Evolutionary conservation across 2,888 invertebrate genomes (phyloP).

Genomic region (Biston betularia): DNA sequence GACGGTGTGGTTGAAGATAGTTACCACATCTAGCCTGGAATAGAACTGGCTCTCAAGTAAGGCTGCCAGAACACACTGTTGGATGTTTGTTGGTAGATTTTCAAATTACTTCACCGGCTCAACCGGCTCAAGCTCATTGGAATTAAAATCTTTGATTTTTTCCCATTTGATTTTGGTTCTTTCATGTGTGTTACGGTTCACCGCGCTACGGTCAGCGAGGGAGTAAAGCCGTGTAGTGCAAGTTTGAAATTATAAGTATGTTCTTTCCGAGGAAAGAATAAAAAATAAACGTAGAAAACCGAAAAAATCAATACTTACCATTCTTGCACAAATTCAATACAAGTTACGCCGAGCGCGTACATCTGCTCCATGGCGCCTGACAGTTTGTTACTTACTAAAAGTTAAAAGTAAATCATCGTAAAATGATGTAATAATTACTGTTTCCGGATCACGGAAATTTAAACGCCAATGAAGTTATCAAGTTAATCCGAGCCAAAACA

Average conservation of each 20-base stretch:
- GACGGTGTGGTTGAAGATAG: too few relatives aligned
- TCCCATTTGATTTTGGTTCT: too few relatives aligned
- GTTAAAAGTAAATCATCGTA: constrained; percentile 43
- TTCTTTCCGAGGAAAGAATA: neutral
- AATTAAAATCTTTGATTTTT: too few relatives aligned
- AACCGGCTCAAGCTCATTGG: too few relatives aligned
- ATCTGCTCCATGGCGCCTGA: constrained; percentile 66
- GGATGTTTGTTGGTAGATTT: too few relatives aligned
- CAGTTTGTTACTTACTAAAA: constrained; percentile 31
- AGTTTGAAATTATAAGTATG: neutral
- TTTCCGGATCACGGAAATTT: constrained; percentile 41
- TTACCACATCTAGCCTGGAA: too few relatives aligned
- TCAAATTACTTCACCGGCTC: too few relatives aligned
- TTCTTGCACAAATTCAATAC: constrained; percentile 68
- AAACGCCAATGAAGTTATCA: constrained; percentile 10
- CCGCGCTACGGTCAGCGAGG: too few relatives aligned
- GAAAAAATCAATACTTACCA: constrained; percentile 58
- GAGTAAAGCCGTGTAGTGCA: too few relatives aligned
- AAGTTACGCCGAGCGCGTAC: constrained; percentile 69
- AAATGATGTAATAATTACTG: constrained; percentile 30
- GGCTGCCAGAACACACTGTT: too few relatives aligned
- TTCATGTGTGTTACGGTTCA: too few relatives aligned
- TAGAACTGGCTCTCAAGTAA: too few relatives aligned
- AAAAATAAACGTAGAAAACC: neutral
- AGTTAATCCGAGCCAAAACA: constrained; percentile 33